A percentile compares a stretch with the other conserved stretches of the same genome.
These are phyloP conservation scores for Apodemia duryi DNA, from an alignment of 2,888 invertebrate genomes.

Conservation along the genomic window DNA sequence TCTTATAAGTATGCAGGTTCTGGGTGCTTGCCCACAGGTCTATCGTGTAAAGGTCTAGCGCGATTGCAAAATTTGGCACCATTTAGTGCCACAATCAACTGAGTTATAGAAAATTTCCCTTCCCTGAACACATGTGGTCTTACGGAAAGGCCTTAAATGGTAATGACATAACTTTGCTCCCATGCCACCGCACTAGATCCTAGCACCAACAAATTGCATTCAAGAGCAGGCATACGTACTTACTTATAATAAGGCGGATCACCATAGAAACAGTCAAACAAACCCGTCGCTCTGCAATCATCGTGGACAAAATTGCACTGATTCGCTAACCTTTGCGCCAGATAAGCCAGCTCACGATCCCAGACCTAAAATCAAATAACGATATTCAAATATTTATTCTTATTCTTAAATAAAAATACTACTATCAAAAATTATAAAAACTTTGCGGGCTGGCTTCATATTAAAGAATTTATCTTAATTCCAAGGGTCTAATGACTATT, in stretches of 20 bases:
- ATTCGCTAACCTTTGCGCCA: conserved; percentile 63
- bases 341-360: conserved; percentile 59
- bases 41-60: not conserved
- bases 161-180: not conserved
- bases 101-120: not conserved
- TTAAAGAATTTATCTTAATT: too few species aligned
- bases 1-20: not conserved
- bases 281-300: conserved; percentile 66
- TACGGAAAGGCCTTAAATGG: not conserved
- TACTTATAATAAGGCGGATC: conserved; percentile 7
- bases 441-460: too few species aligned
- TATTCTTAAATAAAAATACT: too few species aligned
- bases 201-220: not conserved
- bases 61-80: not conserved
- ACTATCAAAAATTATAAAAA: too few species aligned
- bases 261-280: not conserved
- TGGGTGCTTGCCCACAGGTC: not conserved
- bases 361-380: conserved; percentile 46
- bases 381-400: too few species aligned
- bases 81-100: not conserved
- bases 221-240: not conserved
- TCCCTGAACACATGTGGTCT: not conserved
- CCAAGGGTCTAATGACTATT: too few species aligned
- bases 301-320: conserved; percentile 67
- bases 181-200: not conserved